Evolutionary conservation across 2,888 invertebrate genomes (phyloP), one percentile per base, ranked within the genome.

Genomic region (Limnephilus auricula): DNA sequence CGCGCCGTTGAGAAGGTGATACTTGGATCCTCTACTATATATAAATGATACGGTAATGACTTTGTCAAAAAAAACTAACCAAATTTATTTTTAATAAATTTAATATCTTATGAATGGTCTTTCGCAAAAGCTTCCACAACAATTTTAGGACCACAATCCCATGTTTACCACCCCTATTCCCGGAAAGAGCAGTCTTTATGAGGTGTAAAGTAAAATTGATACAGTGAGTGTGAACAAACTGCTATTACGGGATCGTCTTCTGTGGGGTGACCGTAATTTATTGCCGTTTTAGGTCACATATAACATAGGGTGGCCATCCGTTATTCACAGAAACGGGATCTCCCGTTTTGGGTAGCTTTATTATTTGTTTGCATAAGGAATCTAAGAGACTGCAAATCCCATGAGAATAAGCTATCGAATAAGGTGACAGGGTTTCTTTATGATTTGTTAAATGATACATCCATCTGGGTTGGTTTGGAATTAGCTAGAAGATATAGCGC

Each of bases 121-220:
- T 5, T 65, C 9, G 6, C 6, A 25, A 65, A 65, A 25, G 9
- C 5, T 0, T 65, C 25, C 25, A 65, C 2, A n/a, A 25, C 9
- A n/a, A 25, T 65, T 25, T 2, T 65, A 6, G 31, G 86, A 31
- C 86, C 31, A 31, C 86, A 2, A 31, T 13, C 15, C 2, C 31
- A 13, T 65, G 31, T 86, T 86, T 30, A 65, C n/a, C 45, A 18
- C 40, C 89, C 89, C 89, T 80, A 13, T 40, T 65, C 79, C 45
- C 30, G 37, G 31, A 34, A 86, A 89, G 89, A 90, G 50, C 92
- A 86, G 83, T 93, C 91, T 90, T 93, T 93, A 93, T 91, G 92
- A 91, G 92, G 92, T 92, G 92, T 91, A 92, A 93, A 93, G 91
- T 92, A 91, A 93, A 91, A 92, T 93, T 91, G 93, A 92, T 92